Conservation (phyloP, 2,888 invertebrate genomes). For the Ormia ochracea region DNA sequence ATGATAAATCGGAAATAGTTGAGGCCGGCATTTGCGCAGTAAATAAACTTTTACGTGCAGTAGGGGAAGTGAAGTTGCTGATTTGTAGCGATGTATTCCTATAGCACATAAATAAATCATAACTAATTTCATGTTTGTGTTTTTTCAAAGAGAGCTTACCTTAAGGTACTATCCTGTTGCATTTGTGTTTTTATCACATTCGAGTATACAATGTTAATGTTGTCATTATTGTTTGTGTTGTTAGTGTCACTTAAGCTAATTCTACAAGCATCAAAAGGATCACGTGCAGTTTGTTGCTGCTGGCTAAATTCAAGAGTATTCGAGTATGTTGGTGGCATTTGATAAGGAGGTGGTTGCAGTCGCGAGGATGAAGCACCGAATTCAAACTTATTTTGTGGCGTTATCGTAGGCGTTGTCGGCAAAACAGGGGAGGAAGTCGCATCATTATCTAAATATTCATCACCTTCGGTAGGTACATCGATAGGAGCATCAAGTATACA, state of each 20-base stretch:
- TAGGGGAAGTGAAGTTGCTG: slow-evolving; percentile 65
- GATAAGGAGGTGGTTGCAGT: slow-evolving; percentile 78
- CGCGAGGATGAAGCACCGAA: slow-evolving; percentile 68
- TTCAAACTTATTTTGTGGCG: slow-evolving; percentile 64
- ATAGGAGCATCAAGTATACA: slow-evolving; percentile 86
- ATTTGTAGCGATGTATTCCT: slow-evolving; percentile 54
- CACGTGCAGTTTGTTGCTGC: slow-evolving; percentile 70
- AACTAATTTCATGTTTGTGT: neutral
- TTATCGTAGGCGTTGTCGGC: slow-evolving; percentile 53
- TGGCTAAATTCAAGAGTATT: slow-evolving; percentile 77
- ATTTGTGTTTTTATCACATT: slow-evolving; percentile 67
- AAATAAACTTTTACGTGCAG: slow-evolving; percentile 71
- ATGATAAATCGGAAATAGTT: slow-evolving; percentile 21
- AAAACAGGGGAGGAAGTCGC: slow-evolving; percentile 48
- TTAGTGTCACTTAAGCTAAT: slow-evolving; percentile 67
- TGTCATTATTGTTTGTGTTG: slow-evolving; percentile 43
- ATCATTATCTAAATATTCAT: slow-evolving; percentile 57
- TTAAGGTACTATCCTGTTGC: slow-evolving; percentile 57
- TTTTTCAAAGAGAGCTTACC: slow-evolving; percentile 32
- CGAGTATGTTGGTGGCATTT: slow-evolving; percentile 79
- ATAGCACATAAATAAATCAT: neutral
- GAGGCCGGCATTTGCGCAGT: slow-evolving; percentile 24
- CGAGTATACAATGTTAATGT: slow-evolving; percentile 67
- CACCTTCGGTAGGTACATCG: slow-evolving; percentile 79
- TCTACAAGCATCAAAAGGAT: slow-evolving; percentile 83